Evolutionary conservation across 2,113 vertebrate genomes (phyloP).

Genomic region (Ellobius talpinus): DNA sequence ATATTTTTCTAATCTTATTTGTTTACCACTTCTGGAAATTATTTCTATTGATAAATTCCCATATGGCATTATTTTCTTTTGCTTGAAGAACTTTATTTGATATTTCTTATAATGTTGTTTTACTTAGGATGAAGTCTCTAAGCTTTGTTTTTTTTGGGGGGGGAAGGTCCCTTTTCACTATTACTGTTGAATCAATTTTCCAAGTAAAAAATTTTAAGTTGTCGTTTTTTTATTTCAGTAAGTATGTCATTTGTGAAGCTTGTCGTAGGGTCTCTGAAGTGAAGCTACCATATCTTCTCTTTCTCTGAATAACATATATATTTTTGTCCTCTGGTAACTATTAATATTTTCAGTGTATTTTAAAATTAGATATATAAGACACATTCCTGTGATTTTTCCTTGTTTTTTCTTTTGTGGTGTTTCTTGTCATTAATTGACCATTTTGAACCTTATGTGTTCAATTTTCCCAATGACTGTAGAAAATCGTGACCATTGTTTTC

Average conservation of each 20-base stretch:
- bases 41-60: not conserved
- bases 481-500: not conserved
- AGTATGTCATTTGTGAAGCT: not conserved
- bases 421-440: not conserved
- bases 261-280: not conserved
- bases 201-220: not conserved
- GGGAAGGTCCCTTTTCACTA: not conserved
- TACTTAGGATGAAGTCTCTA: not conserved
- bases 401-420: not conserved
- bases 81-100: not conserved
- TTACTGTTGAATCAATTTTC: not conserved
- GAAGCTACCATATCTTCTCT: not conserved
- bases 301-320: not conserved
- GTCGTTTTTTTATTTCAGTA: not conserved
- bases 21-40: not conserved
- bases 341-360: not conserved
- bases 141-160: not conserved
- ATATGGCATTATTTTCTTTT: not conserved
- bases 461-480: not conserved
- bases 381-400: not conserved
- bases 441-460: not conserved
- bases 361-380: not conserved
- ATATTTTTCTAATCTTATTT: not conserved
- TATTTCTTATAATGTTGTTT: not conserved
- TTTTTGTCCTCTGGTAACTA: not conserved